A percentile compares a stretch with the other conserved stretches of the same genome.
Evolutionary conservation across 2,113 vertebrate species (phyloP).

Genomic region (Sardina pilchardus): DNA sequence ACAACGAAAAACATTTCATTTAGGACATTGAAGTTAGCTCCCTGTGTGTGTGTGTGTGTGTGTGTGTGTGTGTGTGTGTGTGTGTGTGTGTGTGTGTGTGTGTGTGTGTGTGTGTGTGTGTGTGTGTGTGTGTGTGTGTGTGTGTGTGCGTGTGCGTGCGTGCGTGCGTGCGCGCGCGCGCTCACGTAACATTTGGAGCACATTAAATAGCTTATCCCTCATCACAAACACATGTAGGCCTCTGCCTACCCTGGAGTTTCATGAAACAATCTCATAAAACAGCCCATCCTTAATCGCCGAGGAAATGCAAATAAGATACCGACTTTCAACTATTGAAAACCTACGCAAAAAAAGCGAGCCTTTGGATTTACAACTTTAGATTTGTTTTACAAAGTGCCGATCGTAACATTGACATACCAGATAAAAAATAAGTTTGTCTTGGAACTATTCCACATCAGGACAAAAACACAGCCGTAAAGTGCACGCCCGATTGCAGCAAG

Average conservation of each 20-base stretch:
- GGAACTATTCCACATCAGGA: neutral
- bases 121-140: conserved; percentile 11
- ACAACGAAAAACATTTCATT: neutral
- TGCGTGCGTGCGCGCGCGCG: neutral
- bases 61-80: too few species aligned
- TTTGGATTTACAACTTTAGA: neutral
- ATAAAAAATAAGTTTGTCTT: neutral
- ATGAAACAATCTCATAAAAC: neutral
- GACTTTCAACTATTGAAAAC: neutral
- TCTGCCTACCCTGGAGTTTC: neutral
- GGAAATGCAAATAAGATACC: neutral
- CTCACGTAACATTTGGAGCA: neutral
- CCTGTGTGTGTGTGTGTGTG: conserved; percentile 4
- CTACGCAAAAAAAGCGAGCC: neutral
- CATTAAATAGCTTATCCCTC: neutral
- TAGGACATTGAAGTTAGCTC: neutral
- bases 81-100: conserved; percentile 15
- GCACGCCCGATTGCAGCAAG: neutral
- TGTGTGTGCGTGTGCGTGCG: conserved; percentile 12
- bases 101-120: conserved; percentile 4
- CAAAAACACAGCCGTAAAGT: neutral
- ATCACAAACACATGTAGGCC: neutral
- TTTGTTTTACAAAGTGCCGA: neutral
- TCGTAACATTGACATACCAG: neutral
- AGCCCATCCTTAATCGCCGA: neutral